Percentiles rank a stretch among this genome's conserved stretches.
Conservation (phyloP, 2,113 vertebrate species). For the Excalfactoria chinensis region DNA sequence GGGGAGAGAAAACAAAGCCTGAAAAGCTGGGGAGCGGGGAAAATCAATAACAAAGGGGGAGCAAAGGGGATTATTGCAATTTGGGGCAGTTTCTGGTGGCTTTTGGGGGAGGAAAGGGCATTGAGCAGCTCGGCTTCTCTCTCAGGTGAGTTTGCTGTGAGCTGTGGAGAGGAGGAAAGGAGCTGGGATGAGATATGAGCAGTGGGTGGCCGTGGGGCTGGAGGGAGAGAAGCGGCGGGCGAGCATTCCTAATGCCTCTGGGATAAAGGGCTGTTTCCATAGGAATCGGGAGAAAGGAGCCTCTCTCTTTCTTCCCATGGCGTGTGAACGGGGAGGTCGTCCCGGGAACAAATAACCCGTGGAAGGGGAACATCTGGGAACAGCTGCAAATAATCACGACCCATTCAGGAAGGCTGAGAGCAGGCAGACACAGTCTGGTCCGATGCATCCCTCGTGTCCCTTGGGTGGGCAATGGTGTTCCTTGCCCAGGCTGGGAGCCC, state of each 20-base stretch:
- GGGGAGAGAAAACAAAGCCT: neutral
- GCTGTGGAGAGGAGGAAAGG: neutral
- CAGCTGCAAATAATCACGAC: conserved; percentile 25
- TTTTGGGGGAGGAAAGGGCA: neutral
- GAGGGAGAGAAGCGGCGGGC: neutral
- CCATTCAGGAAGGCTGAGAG: neutral
- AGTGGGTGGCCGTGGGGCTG: neutral
- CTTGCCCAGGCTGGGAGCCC: neutral
- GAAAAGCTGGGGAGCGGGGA: neutral
- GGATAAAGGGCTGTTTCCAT: conserved; percentile 57
- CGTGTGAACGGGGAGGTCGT: neutral
- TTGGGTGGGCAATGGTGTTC: neutral
- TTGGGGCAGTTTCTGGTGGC: neutral
- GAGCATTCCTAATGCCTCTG: neutral
- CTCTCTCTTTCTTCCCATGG: conserved; percentile 42
- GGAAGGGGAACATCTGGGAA: conserved; percentile 44
- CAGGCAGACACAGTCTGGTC: fast-evolving
- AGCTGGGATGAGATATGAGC: neutral
- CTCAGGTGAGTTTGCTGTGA: neutral
- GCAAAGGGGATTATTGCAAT: neutral
- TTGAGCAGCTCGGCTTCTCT: neutral
- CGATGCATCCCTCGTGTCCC: fast-evolving
- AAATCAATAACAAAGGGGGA: neutral
- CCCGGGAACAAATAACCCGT: neutral
- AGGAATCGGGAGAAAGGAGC: conserved; percentile 60